phyloP scores from a whole-genome alignment of 2,888 invertebrate species.

The Morinoia aosen region DNA sequence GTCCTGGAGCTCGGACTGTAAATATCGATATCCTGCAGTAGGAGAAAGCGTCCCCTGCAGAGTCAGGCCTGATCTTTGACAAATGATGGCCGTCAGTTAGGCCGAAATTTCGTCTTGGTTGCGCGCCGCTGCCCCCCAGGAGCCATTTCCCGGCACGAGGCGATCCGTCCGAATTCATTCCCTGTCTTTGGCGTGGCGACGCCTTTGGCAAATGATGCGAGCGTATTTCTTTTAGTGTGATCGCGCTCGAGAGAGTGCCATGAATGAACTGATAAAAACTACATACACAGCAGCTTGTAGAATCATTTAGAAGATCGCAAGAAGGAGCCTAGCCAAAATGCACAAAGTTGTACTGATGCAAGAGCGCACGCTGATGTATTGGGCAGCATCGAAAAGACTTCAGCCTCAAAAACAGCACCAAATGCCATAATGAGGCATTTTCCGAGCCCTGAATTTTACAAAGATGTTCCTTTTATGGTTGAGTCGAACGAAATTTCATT shows the following conservation, averaged over 20 bases:
- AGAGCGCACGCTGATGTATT: background rate
- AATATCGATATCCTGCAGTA: background rate
- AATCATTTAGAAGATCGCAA: background rate
- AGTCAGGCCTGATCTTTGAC: constrained; percentile 35
- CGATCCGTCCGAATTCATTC: constrained; percentile 41
- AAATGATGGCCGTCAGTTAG: constrained; percentile 31
- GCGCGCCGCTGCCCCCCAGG: background rate
- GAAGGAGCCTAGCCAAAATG: too few relatives aligned
- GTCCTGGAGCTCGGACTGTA: background rate
- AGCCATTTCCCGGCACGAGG: background rate
- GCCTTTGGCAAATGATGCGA: constrained; percentile 15
- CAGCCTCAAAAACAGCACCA: too few relatives aligned
- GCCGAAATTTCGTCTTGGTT: constrained; percentile 19
- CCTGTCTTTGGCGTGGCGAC: background rate
- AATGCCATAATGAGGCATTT: too few relatives aligned
- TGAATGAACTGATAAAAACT: too few relatives aligned
- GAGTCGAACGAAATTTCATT: too few relatives aligned
- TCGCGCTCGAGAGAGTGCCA: background rate
- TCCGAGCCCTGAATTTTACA: too few relatives aligned
- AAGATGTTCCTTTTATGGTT: too few relatives aligned
- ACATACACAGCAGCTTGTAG: background rate
- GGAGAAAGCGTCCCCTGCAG: background rate
- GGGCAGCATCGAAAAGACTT: background rate
- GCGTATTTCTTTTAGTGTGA: background rate
- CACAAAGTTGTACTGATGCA: background rate